Percentiles rank a stretch among this genome's conserved stretches.
Evolutionary conservation across 2,113 vertebrate genomes (phyloP).

Genomic region (Herpetotheres cachinnans): DNA sequence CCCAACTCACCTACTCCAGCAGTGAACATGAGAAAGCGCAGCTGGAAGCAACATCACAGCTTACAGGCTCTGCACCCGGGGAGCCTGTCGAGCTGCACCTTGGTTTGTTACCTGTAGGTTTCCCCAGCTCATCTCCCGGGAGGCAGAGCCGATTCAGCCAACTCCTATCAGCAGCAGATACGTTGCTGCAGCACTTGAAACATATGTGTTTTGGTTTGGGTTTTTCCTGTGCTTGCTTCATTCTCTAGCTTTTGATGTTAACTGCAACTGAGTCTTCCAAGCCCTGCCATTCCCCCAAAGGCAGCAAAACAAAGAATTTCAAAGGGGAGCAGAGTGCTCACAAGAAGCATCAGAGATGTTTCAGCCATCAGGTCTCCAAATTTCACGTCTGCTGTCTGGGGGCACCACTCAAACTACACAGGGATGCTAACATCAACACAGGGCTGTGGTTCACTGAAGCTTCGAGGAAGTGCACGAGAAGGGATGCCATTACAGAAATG

Average conservation of each 20-base stretch:
- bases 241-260: not conserved
- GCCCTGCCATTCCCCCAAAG: too few relatives aligned
- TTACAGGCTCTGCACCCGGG: not conserved
- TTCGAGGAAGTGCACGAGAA: rapidly evolving
- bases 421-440: rapidly evolving
- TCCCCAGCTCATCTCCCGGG: not conserved
- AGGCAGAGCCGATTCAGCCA: not conserved
- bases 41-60: not conserved
- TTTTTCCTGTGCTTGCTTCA: not conserved
- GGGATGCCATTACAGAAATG: not conserved
- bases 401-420: not conserved
- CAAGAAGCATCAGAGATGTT: not conserved
- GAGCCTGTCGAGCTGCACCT: not conserved
- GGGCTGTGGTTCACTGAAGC: not conserved
- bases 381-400: not conserved
- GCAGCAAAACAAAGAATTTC: not conserved
- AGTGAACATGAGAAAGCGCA: not conserved
- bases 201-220: too few relatives aligned
- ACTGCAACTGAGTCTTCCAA: not conserved
- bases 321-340: not conserved
- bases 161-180: not conserved
- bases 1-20: not conserved
- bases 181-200: not conserved
- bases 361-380: not conserved
- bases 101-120: not conserved